A percentile compares a stretch with the other conserved stretches of the same genome.
Evolutionary conservation across 2,113 vertebrate species (phyloP).

Genomic region (Anarrhichthys ocellatus): DNA sequence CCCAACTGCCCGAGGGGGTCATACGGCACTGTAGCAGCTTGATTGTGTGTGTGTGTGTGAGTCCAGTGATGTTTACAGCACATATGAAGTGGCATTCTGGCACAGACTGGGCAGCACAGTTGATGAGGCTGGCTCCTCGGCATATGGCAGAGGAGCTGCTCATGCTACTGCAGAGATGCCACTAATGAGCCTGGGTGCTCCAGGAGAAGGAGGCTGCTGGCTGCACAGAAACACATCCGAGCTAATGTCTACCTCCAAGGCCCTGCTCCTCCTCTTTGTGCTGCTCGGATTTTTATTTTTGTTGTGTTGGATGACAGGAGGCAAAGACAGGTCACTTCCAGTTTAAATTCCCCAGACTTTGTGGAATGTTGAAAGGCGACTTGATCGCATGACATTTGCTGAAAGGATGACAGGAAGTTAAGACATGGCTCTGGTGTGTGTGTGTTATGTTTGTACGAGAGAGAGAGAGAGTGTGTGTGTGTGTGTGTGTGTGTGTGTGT

Average conservation of each 20-base stretch:
- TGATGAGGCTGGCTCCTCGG: conserved; percentile 71
- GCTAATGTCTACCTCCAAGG: conserved; percentile 19
- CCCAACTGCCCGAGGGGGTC: conserved; percentile 28
- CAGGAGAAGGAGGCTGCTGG: conserved; percentile 68
- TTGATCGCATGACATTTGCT: not conserved
- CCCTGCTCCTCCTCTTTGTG: not conserved
- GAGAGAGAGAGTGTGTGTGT: no score
- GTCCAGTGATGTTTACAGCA: conserved; percentile 76
- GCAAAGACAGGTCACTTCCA: conserved; percentile 29
- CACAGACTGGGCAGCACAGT: conserved; percentile 66
- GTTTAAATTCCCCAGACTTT: conserved; percentile 18
- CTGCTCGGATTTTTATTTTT: not conserved
- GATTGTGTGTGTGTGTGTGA: conserved; percentile 31
- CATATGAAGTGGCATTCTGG: conserved; percentile 72
- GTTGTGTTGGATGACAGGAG: conserved; percentile 11
- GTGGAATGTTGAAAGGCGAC: conserved; percentile 26
- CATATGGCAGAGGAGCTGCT: conserved; percentile 80
- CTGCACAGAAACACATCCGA: conserved; percentile 48
- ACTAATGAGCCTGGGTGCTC: conserved; percentile 76
- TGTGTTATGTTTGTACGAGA: not conserved
- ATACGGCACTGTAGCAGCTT: conserved; percentile 51
- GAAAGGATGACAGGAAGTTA: conserved; percentile 21
- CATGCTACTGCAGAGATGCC: conserved; percentile 76
- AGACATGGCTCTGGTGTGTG: not conserved
- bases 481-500: conserved; percentile 5